A percentile compares a stretch with the other conserved stretches of the same genome.
These are phyloP conservation scores for Caenorhabditis sp. DNA, from an alignment of 2,888 invertebrate genomes.

Conservation along the genomic window DNA sequence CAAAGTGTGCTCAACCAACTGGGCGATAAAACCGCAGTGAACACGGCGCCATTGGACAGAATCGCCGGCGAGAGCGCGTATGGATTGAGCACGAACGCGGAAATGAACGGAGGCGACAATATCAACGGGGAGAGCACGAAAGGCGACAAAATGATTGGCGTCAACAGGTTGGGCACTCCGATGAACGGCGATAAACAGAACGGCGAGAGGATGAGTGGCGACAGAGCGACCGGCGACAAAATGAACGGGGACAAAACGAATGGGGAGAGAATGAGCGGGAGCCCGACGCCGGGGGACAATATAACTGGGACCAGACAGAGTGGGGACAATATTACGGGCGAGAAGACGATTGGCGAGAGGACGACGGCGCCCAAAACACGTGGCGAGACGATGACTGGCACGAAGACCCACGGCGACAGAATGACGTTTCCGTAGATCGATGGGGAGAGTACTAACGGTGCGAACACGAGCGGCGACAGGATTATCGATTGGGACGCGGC, in stretches of 20 bases:
- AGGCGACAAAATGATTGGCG: conserved; percentile 63
- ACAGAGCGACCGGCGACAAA: conserved; percentile 55
- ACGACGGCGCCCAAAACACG: conserved; percentile 62
- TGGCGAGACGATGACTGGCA: conserved; percentile 62
- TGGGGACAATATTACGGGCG: conserved; percentile 61
- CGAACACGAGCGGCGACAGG: conserved; percentile 60
- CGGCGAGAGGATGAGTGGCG: conserved; percentile 59
- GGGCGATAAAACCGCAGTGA: conserved; percentile 63
- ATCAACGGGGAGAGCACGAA: conserved; percentile 65
- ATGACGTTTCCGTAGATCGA: conserved; percentile 62
- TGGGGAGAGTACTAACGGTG: conserved; percentile 57
- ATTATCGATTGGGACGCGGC: conserved; percentile 64
- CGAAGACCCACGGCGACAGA: conserved; percentile 61
- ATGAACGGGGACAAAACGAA: conserved; percentile 62
- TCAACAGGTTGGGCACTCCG: conserved; percentile 45
- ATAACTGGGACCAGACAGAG: conserved; percentile 59
- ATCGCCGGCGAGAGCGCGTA: conserved; percentile 63
- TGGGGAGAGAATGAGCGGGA: conserved; percentile 65
- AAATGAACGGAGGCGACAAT: conserved; percentile 57
- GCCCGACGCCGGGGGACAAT: conserved; percentile 51
- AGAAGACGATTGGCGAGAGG: conserved; percentile 58
- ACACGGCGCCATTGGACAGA: conserved; percentile 54
- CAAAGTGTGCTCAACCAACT: conserved; percentile 61
- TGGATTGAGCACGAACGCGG: conserved; percentile 59
- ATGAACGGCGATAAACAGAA: conserved; percentile 63